Percentiles rank a stretch among this genome's conserved stretches.
Conservation (phyloP, 1,140 invertebrate species). For the Heliconius himera region DNA sequence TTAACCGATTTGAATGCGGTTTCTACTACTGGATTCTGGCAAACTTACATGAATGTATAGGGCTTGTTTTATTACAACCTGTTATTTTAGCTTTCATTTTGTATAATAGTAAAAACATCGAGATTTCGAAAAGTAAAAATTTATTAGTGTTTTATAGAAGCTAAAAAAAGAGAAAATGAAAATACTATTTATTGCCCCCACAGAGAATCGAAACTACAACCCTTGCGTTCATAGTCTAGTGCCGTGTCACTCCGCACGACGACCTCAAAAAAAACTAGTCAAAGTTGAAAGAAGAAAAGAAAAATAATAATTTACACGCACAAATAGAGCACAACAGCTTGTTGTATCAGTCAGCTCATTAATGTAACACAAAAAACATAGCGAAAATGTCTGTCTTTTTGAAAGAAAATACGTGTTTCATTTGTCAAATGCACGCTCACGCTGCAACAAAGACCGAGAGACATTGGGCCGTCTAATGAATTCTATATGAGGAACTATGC, state of each 20-base stretch:
- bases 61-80: too few relatives aligned
- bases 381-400: constrained; percentile 27
- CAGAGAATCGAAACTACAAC: too few relatives aligned
- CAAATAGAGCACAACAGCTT: constrained; percentile 3
- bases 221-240: too few relatives aligned
- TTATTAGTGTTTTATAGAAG: too few relatives aligned
- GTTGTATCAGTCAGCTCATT: constrained; percentile 18
- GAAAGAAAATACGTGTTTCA: constrained; percentile 25
- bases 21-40: too few relatives aligned
- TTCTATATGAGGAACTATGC: constrained; percentile 33
- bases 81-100: too few relatives aligned
- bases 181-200: too few relatives aligned
- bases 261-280: neutral
- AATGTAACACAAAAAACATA: constrained; percentile 20
- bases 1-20: too few relatives aligned
- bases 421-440: constrained; percentile 30
- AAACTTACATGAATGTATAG: too few relatives aligned
- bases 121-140: too few relatives aligned
- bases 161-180: too few relatives aligned
- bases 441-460: constrained; percentile 29
- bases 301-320: neutral
- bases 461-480: constrained; percentile 30
- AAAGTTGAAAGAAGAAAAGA: neutral
- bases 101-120: too few relatives aligned
- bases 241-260: neutral